phyloP scores from a whole-genome alignment of 2,797 vertebrate genomes.

The Parambassis ranga region DNA sequence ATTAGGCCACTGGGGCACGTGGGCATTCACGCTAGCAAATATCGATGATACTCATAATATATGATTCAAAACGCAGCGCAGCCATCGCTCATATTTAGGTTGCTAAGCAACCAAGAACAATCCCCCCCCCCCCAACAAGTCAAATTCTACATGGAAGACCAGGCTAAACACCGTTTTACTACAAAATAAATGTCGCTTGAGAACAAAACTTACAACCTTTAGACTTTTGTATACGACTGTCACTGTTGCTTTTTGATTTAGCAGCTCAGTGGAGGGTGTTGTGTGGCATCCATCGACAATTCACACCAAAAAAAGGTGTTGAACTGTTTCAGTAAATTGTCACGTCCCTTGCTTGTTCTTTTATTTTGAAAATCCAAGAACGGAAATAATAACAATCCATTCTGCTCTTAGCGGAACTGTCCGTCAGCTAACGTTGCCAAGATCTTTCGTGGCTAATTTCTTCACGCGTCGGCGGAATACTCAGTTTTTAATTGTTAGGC shows the following conservation, averaged over 20 bases:
- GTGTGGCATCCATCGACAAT: background rate
- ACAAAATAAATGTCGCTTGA: conserved; percentile 27
- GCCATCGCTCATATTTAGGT: background rate
- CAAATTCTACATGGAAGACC: background rate
- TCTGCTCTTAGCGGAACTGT: background rate
- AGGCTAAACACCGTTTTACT: background rate
- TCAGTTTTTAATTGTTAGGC: background rate
- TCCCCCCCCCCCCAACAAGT: background rate
- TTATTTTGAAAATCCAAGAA: conserved; percentile 41
- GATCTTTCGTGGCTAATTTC: too few species aligned
- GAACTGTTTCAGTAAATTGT: accelerated
- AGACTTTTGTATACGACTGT: accelerated
- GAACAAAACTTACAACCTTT: accelerated
- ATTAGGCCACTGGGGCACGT: conserved; percentile 39
- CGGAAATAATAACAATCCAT: background rate
- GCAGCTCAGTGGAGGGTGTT: accelerated
- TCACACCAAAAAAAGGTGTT: background rate
- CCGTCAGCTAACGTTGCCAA: background rate
- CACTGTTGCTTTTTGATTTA: accelerated
- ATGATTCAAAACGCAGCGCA: too few species aligned
- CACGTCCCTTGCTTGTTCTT: accelerated
- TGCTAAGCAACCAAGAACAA: conserved; percentile 55
- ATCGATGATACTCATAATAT: too few species aligned
- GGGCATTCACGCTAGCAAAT: too few species aligned
- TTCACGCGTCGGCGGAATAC: background rate